Percentiles rank a stretch among this genome's conserved stretches.
Conservation (phyloP, 2,888 invertebrate genomes). For the Drosophila nigritarsus region DNA sequence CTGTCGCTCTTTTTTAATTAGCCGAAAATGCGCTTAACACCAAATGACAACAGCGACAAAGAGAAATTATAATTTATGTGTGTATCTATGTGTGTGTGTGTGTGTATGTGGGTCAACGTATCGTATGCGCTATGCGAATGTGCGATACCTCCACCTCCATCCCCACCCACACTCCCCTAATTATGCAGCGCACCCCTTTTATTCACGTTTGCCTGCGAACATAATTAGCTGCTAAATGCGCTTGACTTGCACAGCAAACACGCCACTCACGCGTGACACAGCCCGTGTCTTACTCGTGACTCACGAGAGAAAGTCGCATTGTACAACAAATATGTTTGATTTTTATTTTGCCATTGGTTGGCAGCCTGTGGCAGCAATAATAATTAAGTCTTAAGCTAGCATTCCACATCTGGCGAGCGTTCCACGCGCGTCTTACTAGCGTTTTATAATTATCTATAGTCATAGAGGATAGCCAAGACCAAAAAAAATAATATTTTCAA, state of each 20-base stretch:
- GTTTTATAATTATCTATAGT: not conserved
- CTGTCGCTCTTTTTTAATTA: slow-evolving; percentile 72
- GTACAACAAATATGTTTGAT: not conserved
- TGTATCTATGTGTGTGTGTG: not conserved
- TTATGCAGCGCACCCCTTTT: not conserved
- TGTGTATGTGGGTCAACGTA: slow-evolving; percentile 46
- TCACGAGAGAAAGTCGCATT: slow-evolving; percentile 6
- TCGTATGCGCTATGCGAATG: slow-evolving; percentile 48
- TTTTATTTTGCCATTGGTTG: not conserved
- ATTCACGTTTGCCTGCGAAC: slow-evolving; percentile 13
- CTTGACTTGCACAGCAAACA: slow-evolving; percentile 40
- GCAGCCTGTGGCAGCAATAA: not conserved
- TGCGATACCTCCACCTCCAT: not conserved
- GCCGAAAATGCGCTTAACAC: slow-evolving; percentile 75
- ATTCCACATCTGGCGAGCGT: not conserved
- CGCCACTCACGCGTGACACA: slow-evolving; percentile 37
- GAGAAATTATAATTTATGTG: slow-evolving; percentile 75
- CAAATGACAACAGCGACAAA: slow-evolving; percentile 70
- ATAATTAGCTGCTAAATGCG: slow-evolving; percentile 58
- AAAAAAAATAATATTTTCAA: not conserved
- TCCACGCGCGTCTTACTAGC: not conserved
- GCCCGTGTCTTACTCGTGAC: slow-evolving; percentile 26
- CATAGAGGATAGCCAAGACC: not conserved
- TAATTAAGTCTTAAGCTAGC: not conserved
- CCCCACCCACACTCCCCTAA: not conserved